Base-by-base conservation (phyloP, 2,888 invertebrate species). In the Dorcus hopei region DNA sequence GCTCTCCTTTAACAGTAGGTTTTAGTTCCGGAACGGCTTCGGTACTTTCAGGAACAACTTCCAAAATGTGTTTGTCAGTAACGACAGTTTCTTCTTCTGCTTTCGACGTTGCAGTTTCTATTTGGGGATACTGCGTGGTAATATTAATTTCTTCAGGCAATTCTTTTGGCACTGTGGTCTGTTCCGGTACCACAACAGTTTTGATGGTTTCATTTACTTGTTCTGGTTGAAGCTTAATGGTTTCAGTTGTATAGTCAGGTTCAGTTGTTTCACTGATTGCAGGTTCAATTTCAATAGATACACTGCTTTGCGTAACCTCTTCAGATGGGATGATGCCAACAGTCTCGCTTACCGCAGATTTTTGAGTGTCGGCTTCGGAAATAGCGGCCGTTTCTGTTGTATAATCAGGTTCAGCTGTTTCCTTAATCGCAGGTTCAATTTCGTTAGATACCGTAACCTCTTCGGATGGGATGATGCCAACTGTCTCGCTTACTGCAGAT, bases 21-120 rank as follows among this genome's bases (percentile, higher is more conserved):
- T 41, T 14, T 14, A 9, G 7, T 14, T 41, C 9, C 14, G 49
- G 33, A 11, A 26, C 16, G 16, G 38, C 7, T 54, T 55, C 62
- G 64, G 70, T 67, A 11, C 59, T 62, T 33, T 57, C 45, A n/a
- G 65, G 16, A 59, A 63, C 63, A 3, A 54, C 54, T 56, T 62
- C 56, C n/a, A n/a, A n/a, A n/a, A n/a, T n/a, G 33, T 33, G 39
- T 49, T 49, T 39, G n/a, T 23, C 55, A 49, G 23, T 39, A 52
- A 7, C 19, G 50, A 7, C 1, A 49, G 55, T 26, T 56, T 57
- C 48, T 54, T 54, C 49, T 49, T 47, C 58, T 57, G 49, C 53
- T 40, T 51, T 54, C 61, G 54, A 49, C 52, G 64, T 59, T 62
- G 59, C 50, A 56, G 41, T 38, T 61, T 54, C 56, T 9, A n/a